Base-by-base conservation (phyloP, 2,888 invertebrate genomes). In the Lysandra coridon region DNA sequence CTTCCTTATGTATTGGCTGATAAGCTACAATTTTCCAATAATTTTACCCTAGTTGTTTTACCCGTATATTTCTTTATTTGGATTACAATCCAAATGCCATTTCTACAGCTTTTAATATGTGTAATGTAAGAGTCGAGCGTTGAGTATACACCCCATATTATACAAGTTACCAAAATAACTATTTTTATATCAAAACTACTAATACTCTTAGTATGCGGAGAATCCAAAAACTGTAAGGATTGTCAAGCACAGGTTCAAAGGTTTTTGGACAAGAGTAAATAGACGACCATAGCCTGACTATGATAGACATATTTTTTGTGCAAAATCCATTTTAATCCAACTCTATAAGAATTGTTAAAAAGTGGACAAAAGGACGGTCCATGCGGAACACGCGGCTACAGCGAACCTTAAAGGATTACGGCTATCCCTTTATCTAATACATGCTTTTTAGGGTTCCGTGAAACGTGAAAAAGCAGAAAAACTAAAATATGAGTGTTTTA, bases 351-450 rank as follows among this genome's bases (percentile, higher is more conserved):
- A 57, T 74, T 82, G 80, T 78, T 82, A 83, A 83, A 83, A 83
- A 81, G 78, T 33, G 64, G 60, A 84, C 88, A 89, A 92, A 87
- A 83, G 86, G 83, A 80, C 85, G 86, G 87, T 83, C 89, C 88
- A 89, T 86, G 89, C 88, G 88, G 89, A 89, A 90, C 91, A 91
- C 88, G 85, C 83, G 80, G 82, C 85, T 84, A 86, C 81, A 79
- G 82, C 84, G 85, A 84, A 84, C 85, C 85, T 79, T 83, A 87
- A 87, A 87, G 88, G 88, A 88, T 88, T 88, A 88, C 85, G 79
- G 78, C 82, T 83, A 84, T 87, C 86, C 85, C 83, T 83, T 83
- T 83, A 83, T 79, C 82, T 74, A 74, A 12, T 40, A 3, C 49
- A 49, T 74, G n/a, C 4, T 69, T 75, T 57, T 75, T 76, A 33